Evolutionary conservation across 2,888 invertebrate genomes (phyloP).

Genomic region (Ennomos erosarius): DNA sequence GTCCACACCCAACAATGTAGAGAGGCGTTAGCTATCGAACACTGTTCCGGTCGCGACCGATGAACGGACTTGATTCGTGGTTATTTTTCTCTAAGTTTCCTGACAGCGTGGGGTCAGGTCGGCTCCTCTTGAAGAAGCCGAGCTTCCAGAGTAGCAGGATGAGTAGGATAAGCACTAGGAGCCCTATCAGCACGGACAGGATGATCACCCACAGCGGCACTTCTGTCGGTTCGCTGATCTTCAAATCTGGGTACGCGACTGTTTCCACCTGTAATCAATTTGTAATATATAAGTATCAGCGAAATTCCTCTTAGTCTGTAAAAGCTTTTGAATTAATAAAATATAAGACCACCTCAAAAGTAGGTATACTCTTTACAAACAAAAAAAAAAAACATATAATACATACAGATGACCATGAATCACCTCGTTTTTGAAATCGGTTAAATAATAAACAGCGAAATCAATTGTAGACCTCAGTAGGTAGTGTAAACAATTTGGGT

Average conservation of each 20-base stretch:
- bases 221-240: slow-evolving; percentile 90
- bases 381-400: no score
- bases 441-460: no score
- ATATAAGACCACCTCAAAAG: no score
- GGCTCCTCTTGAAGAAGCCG: slow-evolving; percentile 94
- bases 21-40: slow-evolving; percentile 71
- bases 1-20: slow-evolving; percentile 24
- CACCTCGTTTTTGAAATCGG: no score
- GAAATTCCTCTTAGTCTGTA: no score
- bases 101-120: slow-evolving; percentile 93
- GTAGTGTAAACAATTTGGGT: no score
- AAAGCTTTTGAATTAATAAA: no score
- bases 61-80: slow-evolving; percentile 88
- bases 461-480: no score
- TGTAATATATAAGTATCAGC: no score
- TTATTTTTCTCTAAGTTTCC: slow-evolving; percentile 91
- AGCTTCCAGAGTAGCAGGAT: slow-evolving; percentile 94
- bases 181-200: slow-evolving; percentile 92
- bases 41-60: slow-evolving; percentile 71
- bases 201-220: slow-evolving; percentile 95
- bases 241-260: slow-evolving; percentile 92
- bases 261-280: slow-evolving; percentile 89
- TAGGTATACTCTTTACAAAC: no score
- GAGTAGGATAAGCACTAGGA: slow-evolving; percentile 92
- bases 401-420: no score